Conservation (phyloP, 2,113 vertebrate species). For the Sterna hirundo region DNA sequence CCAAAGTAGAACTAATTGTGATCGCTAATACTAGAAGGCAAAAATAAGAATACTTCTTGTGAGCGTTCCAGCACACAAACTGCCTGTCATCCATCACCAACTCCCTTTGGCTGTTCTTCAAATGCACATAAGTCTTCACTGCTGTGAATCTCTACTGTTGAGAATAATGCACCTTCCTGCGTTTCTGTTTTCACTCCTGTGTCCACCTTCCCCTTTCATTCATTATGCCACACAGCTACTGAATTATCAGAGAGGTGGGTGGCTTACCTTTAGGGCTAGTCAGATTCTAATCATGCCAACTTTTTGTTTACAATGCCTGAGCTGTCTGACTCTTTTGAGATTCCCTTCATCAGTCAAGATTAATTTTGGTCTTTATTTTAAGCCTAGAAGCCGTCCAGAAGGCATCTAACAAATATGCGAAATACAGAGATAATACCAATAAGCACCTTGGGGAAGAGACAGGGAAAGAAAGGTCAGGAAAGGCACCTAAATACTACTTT, state of each 20-base stretch:
- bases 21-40: slow-evolving; percentile 1
- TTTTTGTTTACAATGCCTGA: background rate
- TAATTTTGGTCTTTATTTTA: background rate
- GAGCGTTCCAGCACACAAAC: background rate
- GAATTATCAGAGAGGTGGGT: background rate
- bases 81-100: background rate
- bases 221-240: background rate
- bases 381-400: background rate
- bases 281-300: background rate
- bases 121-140: background rate
- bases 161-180: background rate
- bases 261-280: background rate
- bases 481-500: background rate
- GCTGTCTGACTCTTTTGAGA: background rate
- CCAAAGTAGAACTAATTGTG: background rate
- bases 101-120: background rate
- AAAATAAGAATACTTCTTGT: background rate
- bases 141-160: background rate
- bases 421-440: background rate
- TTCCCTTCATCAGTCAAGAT: background rate
- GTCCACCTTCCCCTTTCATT: background rate
- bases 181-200: background rate
- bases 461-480: background rate
- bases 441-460: background rate
- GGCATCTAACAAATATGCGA: background rate